Evolutionary conservation across 2,888 invertebrate genomes (phyloP).

Genomic region (Tortrix viridana): DNA sequence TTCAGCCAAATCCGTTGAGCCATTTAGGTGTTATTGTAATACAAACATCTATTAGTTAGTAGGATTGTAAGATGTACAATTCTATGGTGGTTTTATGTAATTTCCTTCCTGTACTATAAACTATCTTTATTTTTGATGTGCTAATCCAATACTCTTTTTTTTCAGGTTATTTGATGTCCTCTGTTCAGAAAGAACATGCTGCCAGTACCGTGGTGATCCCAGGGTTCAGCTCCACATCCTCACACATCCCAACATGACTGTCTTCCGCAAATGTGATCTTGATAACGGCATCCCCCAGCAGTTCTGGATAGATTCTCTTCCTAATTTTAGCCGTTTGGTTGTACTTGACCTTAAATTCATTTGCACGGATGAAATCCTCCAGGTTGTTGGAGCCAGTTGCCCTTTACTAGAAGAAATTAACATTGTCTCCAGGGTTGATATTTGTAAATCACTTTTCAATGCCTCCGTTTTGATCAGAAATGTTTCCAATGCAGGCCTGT

Average conservation of each 20-base stretch:
- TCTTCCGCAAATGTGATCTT: constrained; percentile 76
- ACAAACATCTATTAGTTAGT: no score
- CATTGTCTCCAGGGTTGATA: constrained; percentile 77
- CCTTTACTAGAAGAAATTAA: constrained; percentile 74
- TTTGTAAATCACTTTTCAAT: constrained; percentile 76
- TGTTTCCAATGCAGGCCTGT: constrained; percentile 75
- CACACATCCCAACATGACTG: constrained; percentile 73
- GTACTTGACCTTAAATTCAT: constrained; percentile 78
- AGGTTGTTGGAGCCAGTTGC: constrained; percentile 69
- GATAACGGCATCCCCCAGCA: constrained; percentile 72
- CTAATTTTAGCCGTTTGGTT: constrained; percentile 66
- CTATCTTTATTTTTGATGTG: background rate
- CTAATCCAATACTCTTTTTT: constrained; percentile 44
- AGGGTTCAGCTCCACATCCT: constrained; percentile 72
- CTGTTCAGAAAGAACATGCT: constrained; percentile 76
- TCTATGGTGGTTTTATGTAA: no score
- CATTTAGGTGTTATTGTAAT: no score
- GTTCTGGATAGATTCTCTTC: constrained; percentile 72
- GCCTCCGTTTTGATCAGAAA: constrained; percentile 77
- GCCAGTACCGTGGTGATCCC: constrained; percentile 72
- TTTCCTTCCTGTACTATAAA: background rate
- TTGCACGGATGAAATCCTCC: constrained; percentile 79
- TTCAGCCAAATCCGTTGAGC: no score
- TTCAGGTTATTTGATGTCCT: constrained; percentile 82
- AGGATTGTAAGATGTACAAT: no score